A percentile compares a stretch with the other conserved stretches of the same genome.
These are phyloP conservation scores for Pararge aegeria DNA, from an alignment of 1,140 invertebrate genomes.

Conservation along the genomic window DNA sequence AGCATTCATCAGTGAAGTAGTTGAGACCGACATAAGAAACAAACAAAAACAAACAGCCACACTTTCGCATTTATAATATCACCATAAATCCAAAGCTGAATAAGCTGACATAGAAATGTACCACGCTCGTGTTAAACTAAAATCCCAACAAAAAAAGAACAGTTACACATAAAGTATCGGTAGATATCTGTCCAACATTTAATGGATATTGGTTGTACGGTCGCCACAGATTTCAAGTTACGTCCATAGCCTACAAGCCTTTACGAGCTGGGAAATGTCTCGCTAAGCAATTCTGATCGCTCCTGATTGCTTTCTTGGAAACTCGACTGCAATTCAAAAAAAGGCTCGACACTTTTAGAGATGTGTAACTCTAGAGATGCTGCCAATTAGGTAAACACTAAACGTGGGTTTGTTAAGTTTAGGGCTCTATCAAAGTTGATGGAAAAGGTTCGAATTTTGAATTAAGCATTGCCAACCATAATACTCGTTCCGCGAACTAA, in stretches of 20 bases:
- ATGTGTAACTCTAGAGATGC: neutral
- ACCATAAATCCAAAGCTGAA: too few relatives aligned
- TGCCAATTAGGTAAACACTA: neutral
- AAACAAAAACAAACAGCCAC: too few relatives aligned
- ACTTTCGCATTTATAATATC: too few relatives aligned
- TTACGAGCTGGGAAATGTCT: conserved; percentile 10
- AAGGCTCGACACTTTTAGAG: neutral
- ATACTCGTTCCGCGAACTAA: too few relatives aligned
- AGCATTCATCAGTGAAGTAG: too few relatives aligned
- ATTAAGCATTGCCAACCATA: too few relatives aligned
- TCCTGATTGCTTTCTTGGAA: conserved; percentile 17
- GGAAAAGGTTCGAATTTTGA: too few relatives aligned
- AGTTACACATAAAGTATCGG: neutral
- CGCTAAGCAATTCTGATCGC: conserved; percentile 10
- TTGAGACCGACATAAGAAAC: neutral
- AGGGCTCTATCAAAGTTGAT: too few relatives aligned
- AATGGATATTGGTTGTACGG: conserved; percentile 7
- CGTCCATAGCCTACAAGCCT: conserved; percentile 1
- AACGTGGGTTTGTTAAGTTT: too few relatives aligned
- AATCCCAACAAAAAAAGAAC: too few relatives aligned
- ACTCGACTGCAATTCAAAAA: neutral
- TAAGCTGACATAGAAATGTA: too few relatives aligned
- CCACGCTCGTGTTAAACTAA: too few relatives aligned
- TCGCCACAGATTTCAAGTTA: conserved; percentile 1
- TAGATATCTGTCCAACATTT: conserved; percentile 1